Conservation (phyloP, 2,113 vertebrate species). For the Montifringilla adamsi region DNA sequence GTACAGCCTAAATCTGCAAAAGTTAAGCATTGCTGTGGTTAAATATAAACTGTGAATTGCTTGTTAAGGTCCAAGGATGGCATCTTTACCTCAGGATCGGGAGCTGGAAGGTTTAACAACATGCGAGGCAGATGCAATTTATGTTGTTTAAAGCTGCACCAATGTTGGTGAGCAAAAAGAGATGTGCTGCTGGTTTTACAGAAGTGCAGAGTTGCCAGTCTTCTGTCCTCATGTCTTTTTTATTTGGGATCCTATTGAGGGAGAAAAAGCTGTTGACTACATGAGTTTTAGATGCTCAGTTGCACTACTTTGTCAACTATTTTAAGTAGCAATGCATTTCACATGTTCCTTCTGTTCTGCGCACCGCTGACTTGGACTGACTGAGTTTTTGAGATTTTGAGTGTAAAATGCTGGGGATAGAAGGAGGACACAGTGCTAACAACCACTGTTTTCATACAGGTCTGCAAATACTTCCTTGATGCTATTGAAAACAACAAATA, state of each 20-base stretch:
- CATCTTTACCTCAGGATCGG: not conserved
- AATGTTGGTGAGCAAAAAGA: not conserved
- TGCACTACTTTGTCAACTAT: not conserved
- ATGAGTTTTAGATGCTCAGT: not conserved
- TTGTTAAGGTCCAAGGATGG: not conserved
- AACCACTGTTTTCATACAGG: slow-evolving; percentile 67
- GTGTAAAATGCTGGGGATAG: not conserved
- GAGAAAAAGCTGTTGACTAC: not conserved
- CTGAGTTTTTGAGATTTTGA: not conserved
- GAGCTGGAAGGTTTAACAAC: not conserved
- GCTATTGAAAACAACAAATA: slow-evolving; percentile 98
- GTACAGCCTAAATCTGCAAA: not conserved
- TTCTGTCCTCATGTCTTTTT: not conserved
- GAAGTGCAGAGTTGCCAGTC: not conserved
- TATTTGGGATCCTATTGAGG: not conserved
- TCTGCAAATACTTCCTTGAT: slow-evolving; percentile 94
- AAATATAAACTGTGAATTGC: not conserved
- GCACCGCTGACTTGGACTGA: not conserved
- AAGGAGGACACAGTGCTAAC: not conserved
- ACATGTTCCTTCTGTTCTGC: not conserved
- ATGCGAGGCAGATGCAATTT: not conserved
- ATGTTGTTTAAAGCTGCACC: not conserved
- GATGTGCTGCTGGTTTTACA: not conserved
- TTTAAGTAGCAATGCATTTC: not conserved
- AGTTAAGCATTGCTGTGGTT: not conserved